phyloP scores from a whole-genome alignment of 2,113 vertebrate species.

The Oreochromis aureus region DNA sequence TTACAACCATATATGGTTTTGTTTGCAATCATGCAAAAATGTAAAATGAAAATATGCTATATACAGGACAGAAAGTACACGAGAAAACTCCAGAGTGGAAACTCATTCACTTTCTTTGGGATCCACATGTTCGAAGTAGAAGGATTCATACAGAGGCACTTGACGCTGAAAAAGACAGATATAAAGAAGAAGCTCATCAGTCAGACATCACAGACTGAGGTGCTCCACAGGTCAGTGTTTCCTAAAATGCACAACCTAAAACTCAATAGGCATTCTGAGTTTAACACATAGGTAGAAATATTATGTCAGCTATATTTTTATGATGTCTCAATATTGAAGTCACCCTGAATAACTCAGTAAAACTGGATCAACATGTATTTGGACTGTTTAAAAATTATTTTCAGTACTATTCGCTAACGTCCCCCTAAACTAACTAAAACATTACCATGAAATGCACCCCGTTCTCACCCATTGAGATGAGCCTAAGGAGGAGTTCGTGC shows the following conservation, averaged over 20 bases:
- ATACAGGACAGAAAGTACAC: background rate
- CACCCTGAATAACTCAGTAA: background rate
- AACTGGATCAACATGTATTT: fast-evolving
- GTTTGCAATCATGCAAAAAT: background rate
- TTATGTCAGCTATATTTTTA: background rate
- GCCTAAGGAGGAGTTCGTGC: slow-evolving; percentile 44
- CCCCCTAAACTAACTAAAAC: fast-evolving
- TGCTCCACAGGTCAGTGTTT: background rate
- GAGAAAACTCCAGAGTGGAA: fast-evolving
- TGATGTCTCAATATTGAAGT: background rate
- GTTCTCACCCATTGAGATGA: slow-evolving; percentile 60
- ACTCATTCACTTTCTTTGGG: slow-evolving; percentile 15
- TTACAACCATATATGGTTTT: background rate
- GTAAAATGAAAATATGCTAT: background rate
- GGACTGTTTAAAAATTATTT: fast-evolving
- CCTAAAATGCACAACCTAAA: background rate
- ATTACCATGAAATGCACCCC: fast-evolving
- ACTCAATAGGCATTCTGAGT: background rate
- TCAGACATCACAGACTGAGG: background rate
- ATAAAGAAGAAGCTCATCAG: background rate
- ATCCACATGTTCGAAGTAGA: slow-evolving; percentile 41
- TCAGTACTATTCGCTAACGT: fast-evolving
- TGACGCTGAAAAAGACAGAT: slow-evolving; percentile 45
- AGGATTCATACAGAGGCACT: slow-evolving; percentile 53
- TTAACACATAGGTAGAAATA: background rate